A percentile compares a stretch with the other conserved stretches of the same genome.
Evolutionary conservation across 1,140 invertebrate species (phyloP).

Genomic region (Triops longicaudatus): DNA sequence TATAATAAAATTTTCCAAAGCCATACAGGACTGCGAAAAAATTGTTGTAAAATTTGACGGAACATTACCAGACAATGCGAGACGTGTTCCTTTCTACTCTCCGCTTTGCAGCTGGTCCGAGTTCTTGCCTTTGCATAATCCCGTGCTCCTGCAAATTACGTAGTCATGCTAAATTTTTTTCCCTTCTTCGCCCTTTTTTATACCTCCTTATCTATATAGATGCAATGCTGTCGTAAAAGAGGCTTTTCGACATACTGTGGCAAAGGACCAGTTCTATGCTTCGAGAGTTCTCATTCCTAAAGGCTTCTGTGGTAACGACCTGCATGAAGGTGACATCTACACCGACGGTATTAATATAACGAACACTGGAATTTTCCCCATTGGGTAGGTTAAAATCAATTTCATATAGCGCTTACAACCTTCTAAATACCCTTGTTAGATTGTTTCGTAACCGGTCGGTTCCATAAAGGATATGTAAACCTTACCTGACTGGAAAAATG

Average conservation of each 20-base stretch:
- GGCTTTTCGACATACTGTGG: neutral
- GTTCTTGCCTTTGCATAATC: neutral
- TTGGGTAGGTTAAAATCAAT: neutral
- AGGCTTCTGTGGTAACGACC: neutral
- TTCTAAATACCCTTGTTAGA: too few relatives aligned
- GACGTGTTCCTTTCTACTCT: neutral
- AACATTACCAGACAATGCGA: neutral
- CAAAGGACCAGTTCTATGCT: neutral
- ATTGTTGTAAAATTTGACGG: neutral
- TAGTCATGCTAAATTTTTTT: neutral
- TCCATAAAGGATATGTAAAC: neutral
- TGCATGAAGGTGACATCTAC: neutral
- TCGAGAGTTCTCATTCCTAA: neutral
- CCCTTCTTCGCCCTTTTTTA: neutral
- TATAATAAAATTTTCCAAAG: neutral
- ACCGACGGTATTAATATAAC: neutral
- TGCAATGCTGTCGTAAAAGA: neutral
- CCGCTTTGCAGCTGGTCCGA: neutral
- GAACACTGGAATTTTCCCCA: neutral
- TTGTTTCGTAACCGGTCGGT: neutral
- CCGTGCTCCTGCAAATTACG: neutral
- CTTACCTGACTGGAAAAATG: neutral
- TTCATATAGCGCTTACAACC: too few relatives aligned
- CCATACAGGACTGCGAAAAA: neutral
- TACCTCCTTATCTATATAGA: neutral